Evolutionary conservation across 2,113 vertebrate genomes (phyloP).

Genomic region (Oxyruncus cristatus): DNA sequence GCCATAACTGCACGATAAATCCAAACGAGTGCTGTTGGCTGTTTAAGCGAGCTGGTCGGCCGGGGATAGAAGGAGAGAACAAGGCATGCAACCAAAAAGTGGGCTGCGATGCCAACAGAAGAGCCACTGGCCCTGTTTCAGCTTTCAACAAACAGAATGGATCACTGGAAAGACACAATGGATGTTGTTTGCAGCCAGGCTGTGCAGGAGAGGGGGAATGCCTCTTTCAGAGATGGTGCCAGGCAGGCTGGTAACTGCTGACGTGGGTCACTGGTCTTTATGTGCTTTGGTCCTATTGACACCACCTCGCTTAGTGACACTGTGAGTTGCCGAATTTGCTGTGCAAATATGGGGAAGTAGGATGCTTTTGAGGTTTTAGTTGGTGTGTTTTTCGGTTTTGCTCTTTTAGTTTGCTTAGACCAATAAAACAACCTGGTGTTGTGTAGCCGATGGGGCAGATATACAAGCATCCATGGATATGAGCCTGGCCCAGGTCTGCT

Average conservation of each 20-base stretch:
- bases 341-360: background rate
- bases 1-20: slow-evolving; percentile 69
- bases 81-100: background rate
- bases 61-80: background rate
- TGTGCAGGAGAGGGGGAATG: background rate
- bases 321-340: background rate
- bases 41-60: slow-evolving; percentile 16
- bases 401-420: background rate
- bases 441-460: background rate
- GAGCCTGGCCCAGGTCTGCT: background rate
- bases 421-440: background rate
- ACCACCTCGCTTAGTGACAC: background rate
- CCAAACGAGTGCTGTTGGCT: slow-evolving; percentile 16
- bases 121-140: background rate
- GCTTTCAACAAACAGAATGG: slow-evolving; percentile 9
- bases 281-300: background rate
- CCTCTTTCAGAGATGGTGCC: background rate
- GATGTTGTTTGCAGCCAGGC: background rate
- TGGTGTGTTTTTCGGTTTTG: background rate
- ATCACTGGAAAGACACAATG: slow-evolving; percentile 16
- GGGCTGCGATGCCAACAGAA: background rate
- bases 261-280: accelerated
- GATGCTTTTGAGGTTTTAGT: background rate
- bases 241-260: background rate
- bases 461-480: accelerated